phyloP scores from a whole-genome alignment of 2,797 vertebrate species.

The Morelia viridis region DNA sequence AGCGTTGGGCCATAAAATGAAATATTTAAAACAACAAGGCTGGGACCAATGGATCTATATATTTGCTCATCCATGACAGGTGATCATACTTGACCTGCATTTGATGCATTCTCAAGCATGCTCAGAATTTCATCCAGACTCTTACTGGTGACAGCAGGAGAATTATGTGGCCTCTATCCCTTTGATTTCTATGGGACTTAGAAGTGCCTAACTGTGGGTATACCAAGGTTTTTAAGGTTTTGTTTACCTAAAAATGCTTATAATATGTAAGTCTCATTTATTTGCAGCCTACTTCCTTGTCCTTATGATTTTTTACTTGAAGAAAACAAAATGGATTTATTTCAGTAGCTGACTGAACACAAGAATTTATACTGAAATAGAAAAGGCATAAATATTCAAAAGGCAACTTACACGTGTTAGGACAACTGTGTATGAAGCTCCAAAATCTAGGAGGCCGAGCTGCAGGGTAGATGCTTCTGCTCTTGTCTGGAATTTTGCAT shows the following conservation, averaged over 20 bases:
- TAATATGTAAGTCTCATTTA: background rate
- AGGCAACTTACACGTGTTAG: constrained; percentile 79
- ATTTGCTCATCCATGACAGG: background rate
- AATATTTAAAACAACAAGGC: background rate
- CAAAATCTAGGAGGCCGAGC: constrained; percentile 88
- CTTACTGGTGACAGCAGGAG: background rate
- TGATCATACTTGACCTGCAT: background rate
- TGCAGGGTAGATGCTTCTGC: constrained; percentile 65
- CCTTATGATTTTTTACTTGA: background rate
- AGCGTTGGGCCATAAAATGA: background rate
- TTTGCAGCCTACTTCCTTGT: background rate
- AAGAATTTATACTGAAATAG: background rate
- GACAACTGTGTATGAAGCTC: constrained; percentile 83
- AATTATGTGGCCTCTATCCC: background rate
- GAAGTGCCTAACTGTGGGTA: background rate
- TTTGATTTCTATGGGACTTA: background rate
- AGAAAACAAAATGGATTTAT: background rate
- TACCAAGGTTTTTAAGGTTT: background rate
- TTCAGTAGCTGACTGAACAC: background rate
- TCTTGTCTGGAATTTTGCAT: constrained; percentile 65
- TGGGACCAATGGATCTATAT: background rate
- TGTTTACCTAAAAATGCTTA: background rate
- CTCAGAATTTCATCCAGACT: background rate
- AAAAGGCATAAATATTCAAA: background rate
- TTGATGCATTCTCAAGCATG: background rate